A percentile compares a stretch with the other conserved stretches of the same genome.
Evolutionary conservation across 2,113 vertebrate genomes (phyloP).

Genomic region (Syngnathus typhle): DNA sequence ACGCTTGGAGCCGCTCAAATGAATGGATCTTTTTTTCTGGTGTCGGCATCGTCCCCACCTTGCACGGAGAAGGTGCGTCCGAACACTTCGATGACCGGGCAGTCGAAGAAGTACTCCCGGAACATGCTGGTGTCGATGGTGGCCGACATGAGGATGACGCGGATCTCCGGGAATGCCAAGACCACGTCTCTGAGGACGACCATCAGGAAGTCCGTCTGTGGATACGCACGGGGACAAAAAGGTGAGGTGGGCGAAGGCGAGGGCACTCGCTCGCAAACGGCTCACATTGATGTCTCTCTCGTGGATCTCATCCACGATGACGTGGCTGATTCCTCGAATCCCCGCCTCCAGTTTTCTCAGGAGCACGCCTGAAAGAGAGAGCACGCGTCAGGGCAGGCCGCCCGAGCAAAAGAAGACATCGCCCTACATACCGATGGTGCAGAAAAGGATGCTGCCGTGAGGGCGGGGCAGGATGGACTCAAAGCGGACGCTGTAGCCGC

Average conservation of each 20-base stretch:
- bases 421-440: conserved; percentile 83
- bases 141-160: conserved; percentile 94
- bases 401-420: neutral
- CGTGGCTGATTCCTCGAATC: conserved; percentile 94
- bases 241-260: neutral
- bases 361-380: conserved; percentile 77
- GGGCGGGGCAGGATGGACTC: conserved; percentile 91
- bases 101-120: conserved; percentile 90
- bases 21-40: no score
- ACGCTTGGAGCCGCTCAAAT: no score
- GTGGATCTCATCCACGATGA: conserved; percentile 97
- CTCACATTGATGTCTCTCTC: conserved; percentile 97
- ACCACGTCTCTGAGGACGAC: conserved; percentile 93
- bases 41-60: conserved; percentile 62
- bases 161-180: conserved; percentile 84
- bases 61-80: conserved; percentile 90
- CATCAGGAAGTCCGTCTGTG: conserved; percentile 92
- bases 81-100: conserved; percentile 87
- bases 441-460: conserved; percentile 90
- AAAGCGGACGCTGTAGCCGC: conserved; percentile 94
- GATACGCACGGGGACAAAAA: neutral
- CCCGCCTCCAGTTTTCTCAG: conserved; percentile 91
- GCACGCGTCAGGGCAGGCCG: neutral
- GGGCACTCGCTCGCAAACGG: neutral
- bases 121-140: conserved; percentile 98